phyloP scores from a whole-genome alignment of 2,113 vertebrate species.

The Cygnus atratus region DNA sequence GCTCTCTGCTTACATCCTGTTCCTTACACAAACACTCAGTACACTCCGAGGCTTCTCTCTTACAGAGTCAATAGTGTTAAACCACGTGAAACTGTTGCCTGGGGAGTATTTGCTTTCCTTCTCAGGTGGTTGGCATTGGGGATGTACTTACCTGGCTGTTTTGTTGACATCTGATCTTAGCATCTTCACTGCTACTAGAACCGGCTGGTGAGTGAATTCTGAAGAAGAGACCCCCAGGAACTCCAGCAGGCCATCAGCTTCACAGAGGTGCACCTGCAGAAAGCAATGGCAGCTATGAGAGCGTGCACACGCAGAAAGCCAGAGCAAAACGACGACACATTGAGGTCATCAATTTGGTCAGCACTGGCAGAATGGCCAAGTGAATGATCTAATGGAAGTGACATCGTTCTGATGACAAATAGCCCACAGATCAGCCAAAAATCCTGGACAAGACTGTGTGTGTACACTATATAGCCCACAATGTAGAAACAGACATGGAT shows the following conservation, averaged over 20 bases:
- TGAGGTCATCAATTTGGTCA: neutral
- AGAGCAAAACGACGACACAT: neutral
- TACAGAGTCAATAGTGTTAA: neutral
- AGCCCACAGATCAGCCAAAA: neutral
- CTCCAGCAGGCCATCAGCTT: constrained; percentile 89
- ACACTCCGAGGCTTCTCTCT: neutral
- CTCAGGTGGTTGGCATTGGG: fast-evolving
- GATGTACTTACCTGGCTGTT: constrained; percentile 86
- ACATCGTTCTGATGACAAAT: neutral
- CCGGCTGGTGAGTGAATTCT: constrained; percentile 76
- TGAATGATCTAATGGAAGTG: neutral
- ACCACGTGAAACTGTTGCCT: neutral
- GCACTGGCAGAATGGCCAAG: neutral
- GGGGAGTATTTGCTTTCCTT: neutral
- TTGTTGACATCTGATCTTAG: constrained; percentile 95
- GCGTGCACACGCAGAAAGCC: neutral
- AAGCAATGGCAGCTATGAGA: neutral
- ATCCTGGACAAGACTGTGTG: fast-evolving
- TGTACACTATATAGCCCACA: fast-evolving
- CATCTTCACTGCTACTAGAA: constrained; percentile 95
- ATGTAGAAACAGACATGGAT: fast-evolving
- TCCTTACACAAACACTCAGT: neutral
- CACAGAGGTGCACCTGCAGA: constrained; percentile 93
- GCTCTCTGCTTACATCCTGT: neutral
- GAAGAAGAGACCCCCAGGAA: constrained; percentile 72